phyloP scores from a whole-genome alignment of 2,113 vertebrate genomes.

The Sinocyclocheilus anshuiensis region DNA sequence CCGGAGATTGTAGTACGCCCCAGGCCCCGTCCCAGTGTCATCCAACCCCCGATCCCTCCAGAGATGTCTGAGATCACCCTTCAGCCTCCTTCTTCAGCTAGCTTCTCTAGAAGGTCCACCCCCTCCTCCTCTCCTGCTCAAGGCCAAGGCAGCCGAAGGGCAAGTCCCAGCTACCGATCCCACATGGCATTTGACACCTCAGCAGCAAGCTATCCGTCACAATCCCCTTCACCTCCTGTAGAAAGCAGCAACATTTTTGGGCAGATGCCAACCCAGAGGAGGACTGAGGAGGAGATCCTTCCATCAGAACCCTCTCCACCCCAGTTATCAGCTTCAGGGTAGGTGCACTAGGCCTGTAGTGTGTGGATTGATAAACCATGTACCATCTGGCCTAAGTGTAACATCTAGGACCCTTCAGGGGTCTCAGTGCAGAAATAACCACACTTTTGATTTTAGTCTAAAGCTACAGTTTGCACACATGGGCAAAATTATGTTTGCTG shows the following conservation, averaged over 20 bases:
- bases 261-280: slow-evolving; percentile 87
- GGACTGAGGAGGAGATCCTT: slow-evolving; percentile 90
- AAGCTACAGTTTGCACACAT: slow-evolving; percentile 2
- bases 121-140: slow-evolving; percentile 92
- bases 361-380: slow-evolving; percentile 58
- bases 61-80: slow-evolving; percentile 96
- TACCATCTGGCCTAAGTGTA: slow-evolving; percentile 67
- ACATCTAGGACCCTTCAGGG: slow-evolving; percentile 63
- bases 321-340: slow-evolving; percentile 94
- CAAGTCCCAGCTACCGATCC: slow-evolving; percentile 80
- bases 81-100: slow-evolving; percentile 89
- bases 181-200: slow-evolving; percentile 87
- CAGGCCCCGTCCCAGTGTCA: slow-evolving; percentile 87
- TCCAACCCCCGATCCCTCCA: slow-evolving; percentile 81
- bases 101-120: slow-evolving; percentile 94
- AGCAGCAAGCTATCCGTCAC: slow-evolving; percentile 86
- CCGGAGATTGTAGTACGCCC: slow-evolving; percentile 92
- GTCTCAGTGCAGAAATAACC: slow-evolving; percentile 50
- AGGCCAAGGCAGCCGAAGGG: slow-evolving; percentile 86
- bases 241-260: slow-evolving; percentile 90
- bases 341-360: slow-evolving; percentile 79
- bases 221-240: slow-evolving; percentile 83
- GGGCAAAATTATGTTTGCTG: slow-evolving; percentile 1
- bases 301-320: slow-evolving; percentile 89
- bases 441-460: background rate